phyloP scores from a whole-genome alignment of 1,140 invertebrate species.

The Drosophila micromelanica region DNA sequence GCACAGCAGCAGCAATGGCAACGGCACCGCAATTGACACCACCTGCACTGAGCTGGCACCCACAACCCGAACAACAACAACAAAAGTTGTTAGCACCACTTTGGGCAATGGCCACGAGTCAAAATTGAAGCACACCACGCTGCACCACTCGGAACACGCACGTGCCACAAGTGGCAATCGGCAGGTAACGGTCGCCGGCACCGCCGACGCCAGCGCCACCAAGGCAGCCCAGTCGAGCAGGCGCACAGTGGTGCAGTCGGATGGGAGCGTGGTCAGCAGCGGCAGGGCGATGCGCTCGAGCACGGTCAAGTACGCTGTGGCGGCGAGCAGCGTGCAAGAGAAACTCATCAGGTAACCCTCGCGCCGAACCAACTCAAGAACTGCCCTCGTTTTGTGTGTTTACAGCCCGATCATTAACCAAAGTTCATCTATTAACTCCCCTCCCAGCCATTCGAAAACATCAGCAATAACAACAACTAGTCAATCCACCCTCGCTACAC shows the following conservation, averaged over 20 bases:
- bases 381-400: slow-evolving; percentile 9
- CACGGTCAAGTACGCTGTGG: slow-evolving; percentile 75
- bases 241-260: slow-evolving; percentile 53
- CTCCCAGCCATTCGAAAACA: slow-evolving; percentile 67
- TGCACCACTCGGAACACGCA: slow-evolving; percentile 43
- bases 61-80: slow-evolving; percentile 3
- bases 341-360: slow-evolving; percentile 74
- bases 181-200: slow-evolving; percentile 20
- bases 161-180: slow-evolving; percentile 26
- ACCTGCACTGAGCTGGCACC: slow-evolving; percentile 33
- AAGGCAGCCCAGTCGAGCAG: slow-evolving; percentile 50
- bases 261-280: slow-evolving; percentile 69
- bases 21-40: slow-evolving; percentile 12
- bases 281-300: slow-evolving; percentile 49
- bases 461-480: slow-evolving; percentile 36
- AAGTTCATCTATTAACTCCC: slow-evolving; percentile 56
- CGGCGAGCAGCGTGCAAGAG: slow-evolving; percentile 78
- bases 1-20: slow-evolving; percentile 34
- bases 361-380: background rate
- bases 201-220: slow-evolving; percentile 58
- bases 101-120: slow-evolving; percentile 5
- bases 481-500: background rate
- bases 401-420: slow-evolving; percentile 24
- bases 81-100: background rate
- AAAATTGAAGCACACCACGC: slow-evolving; percentile 22